Percentiles rank a stretch among this genome's conserved stretches.
Evolutionary conservation across 2,797 vertebrate genomes (phyloP).

Genomic region (Tadarida brasiliensis): DNA sequence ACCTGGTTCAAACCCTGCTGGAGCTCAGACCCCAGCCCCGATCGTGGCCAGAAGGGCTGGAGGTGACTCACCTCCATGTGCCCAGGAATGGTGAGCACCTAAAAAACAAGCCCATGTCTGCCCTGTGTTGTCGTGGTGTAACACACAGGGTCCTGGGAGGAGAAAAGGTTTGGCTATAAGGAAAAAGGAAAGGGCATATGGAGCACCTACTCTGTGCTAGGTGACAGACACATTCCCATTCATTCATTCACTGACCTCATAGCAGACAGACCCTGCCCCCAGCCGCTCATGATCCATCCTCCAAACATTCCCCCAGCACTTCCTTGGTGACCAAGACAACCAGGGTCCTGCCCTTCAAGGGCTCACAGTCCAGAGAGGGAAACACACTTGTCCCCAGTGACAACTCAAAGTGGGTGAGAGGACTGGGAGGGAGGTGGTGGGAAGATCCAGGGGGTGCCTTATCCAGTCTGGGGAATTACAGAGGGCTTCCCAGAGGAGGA

Average conservation of each 20-base stretch:
- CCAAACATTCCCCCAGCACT: neutral
- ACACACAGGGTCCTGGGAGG: neutral
- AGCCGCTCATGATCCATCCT: neutral
- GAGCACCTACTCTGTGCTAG: neutral
- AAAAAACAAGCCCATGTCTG: neutral
- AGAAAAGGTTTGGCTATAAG: neutral
- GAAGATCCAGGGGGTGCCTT: neutral
- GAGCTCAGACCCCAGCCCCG: neutral
- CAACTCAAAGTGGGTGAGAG: neutral
- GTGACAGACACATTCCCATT: neutral
- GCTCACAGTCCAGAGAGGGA: neutral
- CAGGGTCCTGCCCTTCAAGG: neutral
- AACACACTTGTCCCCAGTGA: neutral
- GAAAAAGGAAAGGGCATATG: neutral
- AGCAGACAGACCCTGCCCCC: neutral
- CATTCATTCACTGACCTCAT: neutral
- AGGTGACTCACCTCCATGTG: neutral
- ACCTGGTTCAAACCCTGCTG: neutral
- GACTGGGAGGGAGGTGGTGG: neutral
- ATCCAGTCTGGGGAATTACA: neutral
- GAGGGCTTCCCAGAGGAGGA: constrained; percentile 32
- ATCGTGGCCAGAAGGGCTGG: neutral
- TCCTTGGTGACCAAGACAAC: neutral
- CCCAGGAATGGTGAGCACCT: neutral
- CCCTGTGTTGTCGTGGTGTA: neutral